A percentile compares a stretch with the other conserved stretches of the same genome.
These are phyloP conservation scores for Endotricha flammealis DNA, from an alignment of 2,888 invertebrate genomes.

Conservation along the genomic window DNA sequence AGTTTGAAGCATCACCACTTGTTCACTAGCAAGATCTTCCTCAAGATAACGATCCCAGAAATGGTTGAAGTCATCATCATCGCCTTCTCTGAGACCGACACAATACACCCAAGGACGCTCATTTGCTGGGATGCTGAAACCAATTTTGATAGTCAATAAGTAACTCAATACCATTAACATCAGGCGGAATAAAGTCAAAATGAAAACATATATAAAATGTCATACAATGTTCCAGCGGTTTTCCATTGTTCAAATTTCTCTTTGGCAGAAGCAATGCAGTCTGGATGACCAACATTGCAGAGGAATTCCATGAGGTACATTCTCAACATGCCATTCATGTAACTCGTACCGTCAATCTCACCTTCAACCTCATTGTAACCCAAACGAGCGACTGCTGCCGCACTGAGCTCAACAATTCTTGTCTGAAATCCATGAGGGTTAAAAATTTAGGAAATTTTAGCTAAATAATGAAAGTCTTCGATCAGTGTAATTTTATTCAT, in stretches of 20 bases:
- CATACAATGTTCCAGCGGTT: conserved; percentile 44
- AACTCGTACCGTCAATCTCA: conserved; percentile 58
- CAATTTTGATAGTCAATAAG: conserved; percentile 1
- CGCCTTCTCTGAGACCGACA: conserved; percentile 81
- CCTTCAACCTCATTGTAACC: conserved; percentile 60
- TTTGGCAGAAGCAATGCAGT: conserved; percentile 55
- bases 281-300: conserved; percentile 62
- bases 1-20: conserved; percentile 80
- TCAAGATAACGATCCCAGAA: conserved; percentile 80
- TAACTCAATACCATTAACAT: neutral
- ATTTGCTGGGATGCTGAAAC: conserved; percentile 49
- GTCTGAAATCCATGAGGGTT: too few species aligned
- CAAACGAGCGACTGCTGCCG: conserved; percentile 63
- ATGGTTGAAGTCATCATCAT: conserved; percentile 80
- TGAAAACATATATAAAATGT: conserved; percentile 11
- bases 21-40: conserved; percentile 82
- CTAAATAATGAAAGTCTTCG: too few species aligned
- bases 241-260: conserved; percentile 58
- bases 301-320: conserved; percentile 77
- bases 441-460: too few species aligned
- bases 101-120: conserved; percentile 87
- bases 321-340: conserved; percentile 73
- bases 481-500: too few species aligned
- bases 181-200: too few species aligned
- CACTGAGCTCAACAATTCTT: conserved; percentile 39